Evolutionary conservation across 2,888 invertebrate genomes (phyloP), one percentile per base, ranked within the genome.

Genomic region (Zeuzera pyrina): DNA sequence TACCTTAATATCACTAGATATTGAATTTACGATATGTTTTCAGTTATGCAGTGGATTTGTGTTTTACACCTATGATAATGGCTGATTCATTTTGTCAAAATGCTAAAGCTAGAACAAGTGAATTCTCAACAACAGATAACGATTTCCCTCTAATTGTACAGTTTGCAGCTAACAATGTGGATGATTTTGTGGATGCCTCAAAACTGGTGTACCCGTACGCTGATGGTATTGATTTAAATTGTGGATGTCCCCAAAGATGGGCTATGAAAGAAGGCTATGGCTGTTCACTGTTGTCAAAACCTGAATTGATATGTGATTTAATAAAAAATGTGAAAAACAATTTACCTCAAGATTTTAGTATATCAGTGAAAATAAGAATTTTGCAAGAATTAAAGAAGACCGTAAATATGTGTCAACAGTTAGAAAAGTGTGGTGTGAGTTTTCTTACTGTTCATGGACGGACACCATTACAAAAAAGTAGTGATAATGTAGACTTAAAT

Each of bases 171-270:
- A 94, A 93, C 50, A 91, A 90, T 57, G 81, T 88, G 0, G 69
- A 87, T 42, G 95, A 97, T 63, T 94, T 98, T 72, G 88, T 92
- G 2, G 88, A 88, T 56, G 97, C 97, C 13, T 87, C 97, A 2
- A 89, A 92, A 74, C 78, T 98, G 42, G 88, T 97, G 19, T 89
- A 90, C 44, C 91, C 91, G 8, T 93, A 91, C 78, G 89, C 92
- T 33, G 91, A 94, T 83, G 98, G 98, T 3, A 91, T 97, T 2
- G 98, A 98, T 77, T 78, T 98, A 19, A 98, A 98, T 65, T 98
- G 98, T 83, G 98, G 98, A 0, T 98, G 98, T 52, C 98, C 98
- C 1, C 98, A 98, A 71, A 85, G 89, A 44, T 98, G 97, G 97
- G 97, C 97, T 0, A 91, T 94, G 71, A 88, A 91, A 45, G 93